A percentile compares a stretch with the other conserved stretches of the same genome.
Evolutionary conservation across 2,888 invertebrate species (phyloP).

Genomic region (Callinectes sapidus): DNA sequence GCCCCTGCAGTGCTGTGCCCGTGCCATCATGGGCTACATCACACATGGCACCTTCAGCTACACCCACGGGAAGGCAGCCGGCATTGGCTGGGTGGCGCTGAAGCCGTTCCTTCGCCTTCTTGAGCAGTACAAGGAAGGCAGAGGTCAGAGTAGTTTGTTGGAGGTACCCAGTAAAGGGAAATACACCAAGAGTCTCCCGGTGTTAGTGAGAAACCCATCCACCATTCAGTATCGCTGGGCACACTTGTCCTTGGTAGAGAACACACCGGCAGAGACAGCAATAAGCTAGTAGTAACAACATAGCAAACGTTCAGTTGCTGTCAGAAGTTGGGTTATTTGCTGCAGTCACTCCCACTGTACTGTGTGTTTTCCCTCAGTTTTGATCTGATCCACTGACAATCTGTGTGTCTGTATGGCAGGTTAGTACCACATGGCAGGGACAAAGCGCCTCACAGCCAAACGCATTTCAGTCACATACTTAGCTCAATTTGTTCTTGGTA

Average conservation of each 20-base stretch:
- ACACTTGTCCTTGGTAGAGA: constrained; percentile 3
- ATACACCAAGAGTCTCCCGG: constrained; percentile 18
- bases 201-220: constrained; percentile 59
- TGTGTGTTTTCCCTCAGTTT: no score
- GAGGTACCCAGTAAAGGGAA: background rate
- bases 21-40: constrained; percentile 59
- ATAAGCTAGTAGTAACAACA: background rate
- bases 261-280: background rate
- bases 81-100: constrained; percentile 62
- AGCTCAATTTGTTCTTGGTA: no score
- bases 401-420: no score
- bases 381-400: background rate
- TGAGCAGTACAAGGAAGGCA: background rate
- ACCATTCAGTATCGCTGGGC: constrained; percentile 62
- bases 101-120: constrained; percentile 49
- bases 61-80: constrained; percentile 54
- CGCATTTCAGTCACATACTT: no score
- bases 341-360: no score
- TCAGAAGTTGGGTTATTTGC: no score
- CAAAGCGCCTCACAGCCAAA: no score
- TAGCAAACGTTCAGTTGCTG: background rate
- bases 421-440: no score
- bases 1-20: constrained; percentile 63
- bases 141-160: background rate
- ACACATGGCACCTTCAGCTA: constrained; percentile 59